Base-by-base conservation (phyloP, 2,888 invertebrate species). In the Ametastegia equiseti region DNA sequence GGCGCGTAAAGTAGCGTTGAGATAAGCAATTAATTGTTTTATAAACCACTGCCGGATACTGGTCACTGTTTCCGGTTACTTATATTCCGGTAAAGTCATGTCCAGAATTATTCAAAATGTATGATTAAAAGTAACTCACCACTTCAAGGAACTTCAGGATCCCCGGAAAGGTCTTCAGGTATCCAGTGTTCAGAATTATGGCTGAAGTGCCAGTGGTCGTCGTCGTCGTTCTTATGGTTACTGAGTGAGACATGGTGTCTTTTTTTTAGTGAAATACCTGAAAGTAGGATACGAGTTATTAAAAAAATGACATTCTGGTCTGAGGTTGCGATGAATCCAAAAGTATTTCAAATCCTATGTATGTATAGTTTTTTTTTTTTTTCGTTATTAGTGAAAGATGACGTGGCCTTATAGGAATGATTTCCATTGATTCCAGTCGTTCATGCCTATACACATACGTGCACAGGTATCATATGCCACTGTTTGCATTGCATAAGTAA, bases 221-320 rank as follows among this genome's bases (percentile, higher is more conserved):
- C 78, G 97, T 97, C n/a, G 90, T 89, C 39, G 97, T 97, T 69
- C 90, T 87, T 82, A 97, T 96, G 69, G 97, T 97, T 86, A 97
- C 96, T 47, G 96, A 94, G 92, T 97, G 97, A 84, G 97, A 97
- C 97, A 97, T 97, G 87, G 92, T 94, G 85, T 82, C 27, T 50
- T 11, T 15, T 60, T 42, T 5, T 78, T 60, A 39, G n/a, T 15
- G 6, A 6, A 27, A 60, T 11, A 30, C 30, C 78, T 78, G 78
- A 11, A 60, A 63, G 2, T 19, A 13, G 27, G 27, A 63, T 30
- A 45, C 33, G 15, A 19, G 27, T 27, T 27, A 54, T 54, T 2
- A 19, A 5, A 39, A 19, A n/a, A n/a, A n/a, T n/a, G n/a, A n/a
- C n/a, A n/a, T n/a, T n/a, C n/a, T n/a, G n/a, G n/a, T n/a, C n/a